Conservation (phyloP, 2,113 vertebrate genomes). For the Lontra canadensis region DNA sequence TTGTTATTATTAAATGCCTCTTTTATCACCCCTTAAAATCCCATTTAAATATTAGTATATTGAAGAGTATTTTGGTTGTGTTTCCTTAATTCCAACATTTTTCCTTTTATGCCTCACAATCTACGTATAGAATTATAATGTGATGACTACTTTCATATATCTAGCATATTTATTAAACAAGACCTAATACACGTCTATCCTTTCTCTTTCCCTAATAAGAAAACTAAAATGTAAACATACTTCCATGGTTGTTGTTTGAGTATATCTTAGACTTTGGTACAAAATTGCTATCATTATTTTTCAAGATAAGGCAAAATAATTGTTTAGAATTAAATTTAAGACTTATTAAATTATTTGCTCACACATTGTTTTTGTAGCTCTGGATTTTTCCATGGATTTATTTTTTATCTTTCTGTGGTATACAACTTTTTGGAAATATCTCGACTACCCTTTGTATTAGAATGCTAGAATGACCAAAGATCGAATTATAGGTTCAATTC, state of each 20-base stretch:
- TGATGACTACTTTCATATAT: neutral
- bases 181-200: neutral
- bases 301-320: neutral
- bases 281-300: neutral
- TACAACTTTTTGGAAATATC: neutral
- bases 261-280: neutral
- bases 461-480: neutral
- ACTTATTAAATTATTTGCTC: neutral
- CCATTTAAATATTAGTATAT: neutral
- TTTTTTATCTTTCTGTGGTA: neutral
- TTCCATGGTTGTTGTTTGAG: neutral
- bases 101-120: neutral
- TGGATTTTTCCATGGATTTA: neutral
- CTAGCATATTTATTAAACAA: neutral
- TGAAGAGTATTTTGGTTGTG: neutral
- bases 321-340: neutral
- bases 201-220: neutral
- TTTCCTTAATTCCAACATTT: neutral
- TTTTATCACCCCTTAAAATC: neutral
- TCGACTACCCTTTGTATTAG: neutral
- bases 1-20: neutral
- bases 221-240: neutral
- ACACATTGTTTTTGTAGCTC: neutral
- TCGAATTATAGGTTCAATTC: neutral
- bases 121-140: neutral